These are phyloP conservation scores for Oreamnos americanus DNA, from an alignment of 2,113 vertebrate species.

Conservation along the genomic window DNA sequence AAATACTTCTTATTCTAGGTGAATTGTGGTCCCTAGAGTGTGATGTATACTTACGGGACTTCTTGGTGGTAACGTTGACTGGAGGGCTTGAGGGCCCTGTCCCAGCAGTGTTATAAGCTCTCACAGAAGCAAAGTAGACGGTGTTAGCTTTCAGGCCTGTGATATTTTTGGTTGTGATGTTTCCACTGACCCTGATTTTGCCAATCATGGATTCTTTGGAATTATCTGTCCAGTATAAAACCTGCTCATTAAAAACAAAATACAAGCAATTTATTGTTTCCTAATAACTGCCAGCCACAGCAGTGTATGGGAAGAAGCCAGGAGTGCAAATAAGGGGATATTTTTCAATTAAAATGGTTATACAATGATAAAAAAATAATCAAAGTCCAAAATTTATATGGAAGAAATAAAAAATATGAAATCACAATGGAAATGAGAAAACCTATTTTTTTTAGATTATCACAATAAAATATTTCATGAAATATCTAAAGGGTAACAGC, in stretches of 20 bases:
- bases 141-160: conserved; percentile 89
- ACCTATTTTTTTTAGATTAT: conserved; percentile 18
- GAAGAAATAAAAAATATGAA: conserved; percentile 33
- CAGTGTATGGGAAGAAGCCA: not conserved
- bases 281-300: not conserved
- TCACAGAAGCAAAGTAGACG: conserved; percentile 87
- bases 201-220: conserved; percentile 88
- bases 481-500: not conserved
- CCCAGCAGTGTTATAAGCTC: conserved; percentile 92
- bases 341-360: not conserved
- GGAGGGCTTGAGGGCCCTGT: conserved; percentile 86
- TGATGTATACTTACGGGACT: conserved; percentile 85
- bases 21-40: rapidly evolving
- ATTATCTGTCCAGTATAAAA: conserved; percentile 91
- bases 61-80: conserved; percentile 91
- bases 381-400: conserved; percentile 40
- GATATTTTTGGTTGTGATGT: conserved; percentile 89
- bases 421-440: conserved; percentile 16
- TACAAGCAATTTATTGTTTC: conserved; percentile 20
- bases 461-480: conserved; percentile 20
- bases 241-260: conserved; percentile 74
- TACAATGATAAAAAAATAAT: not conserved
- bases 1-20: not conserved
- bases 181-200: conserved; percentile 88
- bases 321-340: not conserved